Evolutionary conservation across 2,113 vertebrate genomes (phyloP), one percentile per base, ranked within the genome.

Genomic region (Cyanoramphus novaezelandiae): DNA sequence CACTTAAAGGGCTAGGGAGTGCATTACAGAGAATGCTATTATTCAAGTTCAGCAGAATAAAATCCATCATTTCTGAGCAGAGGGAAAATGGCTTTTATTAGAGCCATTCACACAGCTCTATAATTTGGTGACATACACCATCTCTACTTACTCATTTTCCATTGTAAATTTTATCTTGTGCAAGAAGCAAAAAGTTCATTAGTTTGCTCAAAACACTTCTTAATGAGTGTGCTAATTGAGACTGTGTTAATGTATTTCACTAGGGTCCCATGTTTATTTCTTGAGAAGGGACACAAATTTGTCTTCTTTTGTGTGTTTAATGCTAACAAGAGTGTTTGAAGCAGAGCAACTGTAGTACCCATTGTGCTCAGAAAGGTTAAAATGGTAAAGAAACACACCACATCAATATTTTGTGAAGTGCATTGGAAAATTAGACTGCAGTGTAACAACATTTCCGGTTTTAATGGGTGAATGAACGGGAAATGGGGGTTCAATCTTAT

Each of bases 151-250:
- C 23, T 89, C 88, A 96, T 95, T 96, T 96, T 86, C 93, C 70
- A 82, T 76, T 95, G 91, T 95, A 97, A 96, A 94, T 97, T 96
- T 80, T 91, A 72, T 92, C 82, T 94, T 93, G 65, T 88, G 46
- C 83, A 87, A 96, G 79, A 97, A 95, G 71, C 53, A 96, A 95
- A 93, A 97, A 97, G 78, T 97, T 98, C 93, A 95, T 97, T 97
- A 92, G 43, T 82, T 91, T 64, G 17, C 74, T 95, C 72, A 87
- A 88, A 97, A 93, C 6, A 28, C 71, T 91, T 88, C 71, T 93
- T 97, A 96, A 94, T 96, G 85, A 97, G 50, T 91, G 80, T 80
- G 53, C 28, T 98, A 97, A 97, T 91, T 97, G 95, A 90, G 64
- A 97, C 37, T 9, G 5, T 39, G 88, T 95, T 97, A 96, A 90